Evolutionary conservation across 2,888 invertebrate genomes (phyloP).

Genomic region (Agrochola lota): DNA sequence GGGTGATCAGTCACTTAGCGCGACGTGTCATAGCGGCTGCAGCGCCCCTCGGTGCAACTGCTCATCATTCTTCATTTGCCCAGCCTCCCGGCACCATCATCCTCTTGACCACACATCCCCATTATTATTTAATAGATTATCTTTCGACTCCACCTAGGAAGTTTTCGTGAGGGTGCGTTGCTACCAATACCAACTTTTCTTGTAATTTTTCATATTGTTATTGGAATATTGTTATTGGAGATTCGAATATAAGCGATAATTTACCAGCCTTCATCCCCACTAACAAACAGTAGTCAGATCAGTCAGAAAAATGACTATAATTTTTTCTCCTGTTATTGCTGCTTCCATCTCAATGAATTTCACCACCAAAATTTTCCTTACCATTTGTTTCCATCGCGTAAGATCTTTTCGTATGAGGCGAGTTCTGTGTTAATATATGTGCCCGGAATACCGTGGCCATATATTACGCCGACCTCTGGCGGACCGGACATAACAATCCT

Average conservation of each 20-base stretch:
- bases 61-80: constrained; percentile 90
- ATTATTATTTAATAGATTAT: constrained; percentile 65
- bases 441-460: constrained; percentile 91
- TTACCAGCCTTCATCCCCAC: constrained; percentile 1
- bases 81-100: constrained; percentile 77
- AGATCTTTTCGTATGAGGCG: constrained; percentile 91
- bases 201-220: background rate
- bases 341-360: constrained; percentile 87
- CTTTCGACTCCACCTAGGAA: constrained; percentile 23
- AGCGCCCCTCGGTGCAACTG: constrained; percentile 73
- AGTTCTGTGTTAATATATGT: constrained; percentile 91
- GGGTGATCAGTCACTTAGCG: constrained; percentile 87
- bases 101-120: constrained; percentile 75
- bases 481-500: constrained; percentile 91
- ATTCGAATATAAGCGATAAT: background rate
- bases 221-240: too few species aligned
- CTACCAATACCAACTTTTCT: background rate
- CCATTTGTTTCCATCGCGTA: constrained; percentile 90
- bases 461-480: constrained; percentile 91
- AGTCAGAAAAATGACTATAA: constrained; percentile 81
- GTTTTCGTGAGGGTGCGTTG: constrained; percentile 23
- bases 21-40: constrained; percentile 80
- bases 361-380: constrained; percentile 89
- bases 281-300: constrained; percentile 68
- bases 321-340: constrained; percentile 83